A percentile compares a stretch with the other conserved stretches of the same genome.
Conservation (phyloP, 1,140 invertebrate genomes). For the Cotesia vestalis region DNA sequence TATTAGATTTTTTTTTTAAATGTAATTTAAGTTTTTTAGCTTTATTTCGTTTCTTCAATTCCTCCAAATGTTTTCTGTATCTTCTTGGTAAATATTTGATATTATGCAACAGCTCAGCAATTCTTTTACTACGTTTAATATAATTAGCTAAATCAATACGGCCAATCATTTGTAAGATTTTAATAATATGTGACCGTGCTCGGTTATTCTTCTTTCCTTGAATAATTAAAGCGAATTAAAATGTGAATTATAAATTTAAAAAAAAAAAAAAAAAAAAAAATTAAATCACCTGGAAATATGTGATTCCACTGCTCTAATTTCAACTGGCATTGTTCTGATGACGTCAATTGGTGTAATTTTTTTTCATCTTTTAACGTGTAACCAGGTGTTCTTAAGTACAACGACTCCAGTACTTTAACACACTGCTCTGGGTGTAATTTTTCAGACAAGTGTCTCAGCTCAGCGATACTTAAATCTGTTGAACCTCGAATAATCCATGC, state of each 20-base stretch:
- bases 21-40: neutral
- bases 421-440: conserved; percentile 39
- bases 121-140: conserved; percentile 30
- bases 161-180: conserved; percentile 17
- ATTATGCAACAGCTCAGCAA: conserved; percentile 25
- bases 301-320: conserved; percentile 39
- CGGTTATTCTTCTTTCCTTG: conserved; percentile 25
- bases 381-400: conserved; percentile 33
- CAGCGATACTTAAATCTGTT: conserved; percentile 31
- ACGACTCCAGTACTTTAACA: conserved; percentile 34
- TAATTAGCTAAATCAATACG: conserved; percentile 39
- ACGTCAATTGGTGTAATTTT: conserved; percentile 12
- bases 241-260: neutral
- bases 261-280: conserved; percentile 3
- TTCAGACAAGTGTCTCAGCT: conserved; percentile 33
- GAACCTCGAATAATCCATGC: conserved; percentile 28
- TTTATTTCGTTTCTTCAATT: neutral
- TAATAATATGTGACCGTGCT: conserved; percentile 28
- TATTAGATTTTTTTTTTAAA: neutral
- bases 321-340: conserved; percentile 29
- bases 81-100: conserved; percentile 6
- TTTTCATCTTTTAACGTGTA: conserved; percentile 19
- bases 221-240: neutral
- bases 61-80: neutral
- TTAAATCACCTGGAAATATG: conserved; percentile 34